A percentile compares a stretch with the other conserved stretches of the same genome.
These are phyloP conservation scores for Neodiprion virginianus DNA, from an alignment of 1,140 invertebrate species.

Conservation along the genomic window DNA sequence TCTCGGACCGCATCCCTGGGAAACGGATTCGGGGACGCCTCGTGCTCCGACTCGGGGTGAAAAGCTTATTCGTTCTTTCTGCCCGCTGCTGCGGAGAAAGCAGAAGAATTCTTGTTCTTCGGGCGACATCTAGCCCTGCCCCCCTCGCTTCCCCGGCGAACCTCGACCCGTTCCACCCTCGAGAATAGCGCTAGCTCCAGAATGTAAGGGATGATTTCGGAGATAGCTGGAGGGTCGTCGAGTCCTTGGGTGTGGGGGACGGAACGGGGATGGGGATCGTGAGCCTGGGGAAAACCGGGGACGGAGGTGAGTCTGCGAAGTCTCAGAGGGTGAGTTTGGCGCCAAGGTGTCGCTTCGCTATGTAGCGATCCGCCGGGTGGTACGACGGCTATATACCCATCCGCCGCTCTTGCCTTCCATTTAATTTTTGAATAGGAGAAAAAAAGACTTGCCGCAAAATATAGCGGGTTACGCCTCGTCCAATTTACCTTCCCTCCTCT, in stretches of 20 bases:
- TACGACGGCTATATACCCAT: background rate
- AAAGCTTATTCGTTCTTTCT: background rate
- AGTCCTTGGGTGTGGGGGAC: slow-evolving; percentile 38
- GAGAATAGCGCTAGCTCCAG: slow-evolving; percentile 50
- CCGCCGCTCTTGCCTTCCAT: slow-evolving; percentile 23
- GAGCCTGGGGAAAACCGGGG: slow-evolving; percentile 35
- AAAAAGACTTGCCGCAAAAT: background rate
- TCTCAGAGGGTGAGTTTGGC: slow-evolving; percentile 61
- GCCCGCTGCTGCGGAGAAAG: background rate
- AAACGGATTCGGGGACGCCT: background rate
- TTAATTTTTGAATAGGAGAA: background rate
- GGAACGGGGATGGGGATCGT: slow-evolving; percentile 35
- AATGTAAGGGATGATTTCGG: slow-evolving; percentile 63
- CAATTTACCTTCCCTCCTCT: background rate
- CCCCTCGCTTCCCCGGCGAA: slow-evolving; percentile 24
- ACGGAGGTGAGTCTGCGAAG: slow-evolving; percentile 60
- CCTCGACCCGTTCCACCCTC: slow-evolving; percentile 46
- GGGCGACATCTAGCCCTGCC: background rate
- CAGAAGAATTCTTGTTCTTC: background rate
- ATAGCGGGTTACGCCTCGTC: background rate
- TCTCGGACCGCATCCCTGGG: background rate
- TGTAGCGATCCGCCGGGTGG: slow-evolving; percentile 1
- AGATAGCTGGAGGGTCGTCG: slow-evolving; percentile 61
- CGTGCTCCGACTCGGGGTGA: background rate
- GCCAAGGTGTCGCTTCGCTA: slow-evolving; percentile 56